Percentiles rank a stretch among this genome's conserved stretches.
phyloP scores from a whole-genome alignment of 2,797 vertebrate genomes.

The Chiloscyllium punctatum region DNA sequence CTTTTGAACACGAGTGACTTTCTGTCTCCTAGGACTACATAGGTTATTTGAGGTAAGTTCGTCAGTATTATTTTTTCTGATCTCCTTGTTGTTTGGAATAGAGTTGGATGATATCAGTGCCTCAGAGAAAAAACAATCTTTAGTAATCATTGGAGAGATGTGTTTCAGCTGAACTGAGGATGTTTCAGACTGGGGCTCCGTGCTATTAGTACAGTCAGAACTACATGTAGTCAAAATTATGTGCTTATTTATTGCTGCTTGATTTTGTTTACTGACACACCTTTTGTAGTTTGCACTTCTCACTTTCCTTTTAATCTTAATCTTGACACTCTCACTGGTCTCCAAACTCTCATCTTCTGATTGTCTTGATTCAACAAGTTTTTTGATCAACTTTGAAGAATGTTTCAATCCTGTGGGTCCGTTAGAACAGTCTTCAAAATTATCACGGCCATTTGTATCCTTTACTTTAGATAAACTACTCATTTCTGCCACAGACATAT shows the following conservation, averaged over 20 bases:
- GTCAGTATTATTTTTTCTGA: neutral
- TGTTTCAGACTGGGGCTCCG: neutral
- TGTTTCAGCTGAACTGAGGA: neutral
- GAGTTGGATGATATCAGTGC: neutral
- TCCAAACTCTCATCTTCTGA: neutral
- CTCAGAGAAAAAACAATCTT: neutral
- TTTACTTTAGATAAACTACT: neutral
- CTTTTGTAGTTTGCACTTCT: neutral
- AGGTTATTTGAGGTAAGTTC: neutral
- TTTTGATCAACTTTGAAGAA: neutral
- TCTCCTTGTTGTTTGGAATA: neutral
- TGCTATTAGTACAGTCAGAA: neutral
- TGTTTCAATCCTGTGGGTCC: neutral
- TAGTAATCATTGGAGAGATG: neutral
- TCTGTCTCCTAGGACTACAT: neutral
- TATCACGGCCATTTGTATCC: neutral
- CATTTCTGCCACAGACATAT: neutral
- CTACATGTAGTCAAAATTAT: neutral
- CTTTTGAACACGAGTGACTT: neutral
- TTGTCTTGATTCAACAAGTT: neutral
- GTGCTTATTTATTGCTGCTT: neutral
- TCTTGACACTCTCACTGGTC: neutral
- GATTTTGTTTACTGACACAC: neutral
- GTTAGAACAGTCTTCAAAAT: neutral
- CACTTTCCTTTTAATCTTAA: slow-evolving; percentile 24